Evolutionary conservation across 1,140 invertebrate genomes (phyloP).

Genomic region (Halotydeus destructor): DNA sequence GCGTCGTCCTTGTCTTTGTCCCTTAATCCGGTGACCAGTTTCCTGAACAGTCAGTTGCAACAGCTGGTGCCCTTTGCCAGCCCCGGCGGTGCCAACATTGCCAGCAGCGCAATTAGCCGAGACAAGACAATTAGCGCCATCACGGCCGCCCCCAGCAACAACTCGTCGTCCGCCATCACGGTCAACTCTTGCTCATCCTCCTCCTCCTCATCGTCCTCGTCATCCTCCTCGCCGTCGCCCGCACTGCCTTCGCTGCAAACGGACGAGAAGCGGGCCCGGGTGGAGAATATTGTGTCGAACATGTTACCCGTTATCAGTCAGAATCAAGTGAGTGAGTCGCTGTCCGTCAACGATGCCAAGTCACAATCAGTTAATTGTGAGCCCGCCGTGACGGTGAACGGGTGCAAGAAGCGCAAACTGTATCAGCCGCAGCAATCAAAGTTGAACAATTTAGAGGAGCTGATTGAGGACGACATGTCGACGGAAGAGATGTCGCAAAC

Average conservation of each 20-base stretch:
- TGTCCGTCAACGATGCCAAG: neutral
- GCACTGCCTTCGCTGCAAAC: conserved; percentile 20
- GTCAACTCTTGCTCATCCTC: conserved; percentile 32
- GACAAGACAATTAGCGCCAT: neutral
- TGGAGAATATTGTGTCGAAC: conserved; percentile 79
- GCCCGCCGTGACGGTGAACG: conserved; percentile 35
- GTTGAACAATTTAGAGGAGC: conserved; percentile 17
- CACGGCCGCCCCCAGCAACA: too few species aligned
- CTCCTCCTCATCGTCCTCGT: conserved; percentile 14
- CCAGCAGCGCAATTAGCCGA: neutral
- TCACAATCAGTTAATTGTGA: neutral
- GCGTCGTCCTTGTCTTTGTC: too few species aligned
- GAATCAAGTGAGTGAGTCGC: too few species aligned
- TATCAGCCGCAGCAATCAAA: conserved; percentile 88
- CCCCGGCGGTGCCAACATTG: too few species aligned
- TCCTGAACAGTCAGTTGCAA: too few species aligned
- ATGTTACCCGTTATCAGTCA: conserved; percentile 35
- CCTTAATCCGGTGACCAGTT: too few species aligned
- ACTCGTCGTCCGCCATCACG: conserved; percentile 45
- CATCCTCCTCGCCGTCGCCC: conserved; percentile 25
- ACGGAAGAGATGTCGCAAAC: too few species aligned
- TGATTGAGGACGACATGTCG: too few species aligned
- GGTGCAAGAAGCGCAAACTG: conserved; percentile 86
- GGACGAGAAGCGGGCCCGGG: conserved; percentile 59
- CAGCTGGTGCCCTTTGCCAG: too few species aligned